A percentile compares a stretch with the other conserved stretches of the same genome.
Evolutionary conservation across 1,140 invertebrate genomes (phyloP).

Genomic region (Anadara kagoshimensis): DNA sequence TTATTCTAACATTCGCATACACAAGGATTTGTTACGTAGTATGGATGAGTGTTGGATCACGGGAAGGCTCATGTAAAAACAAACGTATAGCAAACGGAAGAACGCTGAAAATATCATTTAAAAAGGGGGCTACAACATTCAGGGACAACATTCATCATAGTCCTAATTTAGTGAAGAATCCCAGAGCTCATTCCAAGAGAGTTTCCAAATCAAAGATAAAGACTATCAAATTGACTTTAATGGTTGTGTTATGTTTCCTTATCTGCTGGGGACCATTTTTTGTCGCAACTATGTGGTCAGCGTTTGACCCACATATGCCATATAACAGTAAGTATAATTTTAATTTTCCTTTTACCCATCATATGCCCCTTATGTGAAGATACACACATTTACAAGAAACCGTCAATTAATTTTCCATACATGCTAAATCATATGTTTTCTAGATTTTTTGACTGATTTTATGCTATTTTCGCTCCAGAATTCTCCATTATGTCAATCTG

Average conservation of each 20-base stretch:
- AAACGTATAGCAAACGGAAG: not conserved
- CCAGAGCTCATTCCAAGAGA: conserved; percentile 37
- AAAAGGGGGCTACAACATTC: conserved; percentile 7
- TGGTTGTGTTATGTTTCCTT: conserved; percentile 84
- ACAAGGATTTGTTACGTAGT: conserved; percentile 80
- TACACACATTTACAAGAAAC: too few species aligned
- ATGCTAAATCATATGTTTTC: too few species aligned
- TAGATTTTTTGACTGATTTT: too few species aligned
- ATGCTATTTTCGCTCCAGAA: too few species aligned
- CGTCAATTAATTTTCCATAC: too few species aligned
- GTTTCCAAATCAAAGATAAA: conserved; percentile 79
- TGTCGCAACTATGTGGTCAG: conserved; percentile 73
- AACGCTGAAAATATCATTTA: conserved; percentile 40
- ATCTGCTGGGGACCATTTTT: conserved; percentile 84
- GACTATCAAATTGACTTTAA: conserved; percentile 85
- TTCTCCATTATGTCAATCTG: too few species aligned
- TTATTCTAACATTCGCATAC: conserved; percentile 72
- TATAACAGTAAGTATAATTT: conserved; percentile 49
- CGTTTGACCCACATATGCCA: conserved; percentile 46
- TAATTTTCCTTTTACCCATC: too few species aligned
- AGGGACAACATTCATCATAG: conserved; percentile 15
- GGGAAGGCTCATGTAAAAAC: conserved; percentile 15
- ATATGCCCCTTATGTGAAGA: too few species aligned
- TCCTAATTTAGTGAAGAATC: conserved; percentile 1
- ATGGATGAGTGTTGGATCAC: conserved; percentile 58